Evolutionary conservation across 2,797 vertebrate species (phyloP), one percentile per base, ranked within the genome.

Genomic region (Rhinogobio ventralis): DNA sequence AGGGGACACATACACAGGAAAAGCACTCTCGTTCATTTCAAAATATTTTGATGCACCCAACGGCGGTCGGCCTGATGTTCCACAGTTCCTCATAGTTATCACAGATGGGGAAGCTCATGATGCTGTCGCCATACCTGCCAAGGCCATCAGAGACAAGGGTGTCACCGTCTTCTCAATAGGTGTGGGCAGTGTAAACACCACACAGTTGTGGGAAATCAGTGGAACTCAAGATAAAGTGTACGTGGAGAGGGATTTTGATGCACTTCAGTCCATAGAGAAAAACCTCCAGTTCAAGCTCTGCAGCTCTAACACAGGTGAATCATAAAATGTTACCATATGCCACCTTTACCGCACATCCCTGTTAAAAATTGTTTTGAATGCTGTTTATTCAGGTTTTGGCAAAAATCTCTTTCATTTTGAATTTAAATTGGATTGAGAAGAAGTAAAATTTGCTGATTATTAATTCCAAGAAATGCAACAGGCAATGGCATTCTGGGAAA

Each of bases 31-130:
- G 0, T 85, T 79, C 17, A 53, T 92, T 30, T 86, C 90, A 0
- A 2, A 87, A 85, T 90, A 92, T 73, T 94, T 93, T 66, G 90
- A 91, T 51, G 2, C 49, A 30, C 0, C 42, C 11, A 3, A 17
- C 9, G 92, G 94, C 80, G 92, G 94, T 5, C 86, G 96, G 33
- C 87, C 93, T 0, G 28, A 73, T 0, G 84, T 95, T 67, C 94
- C 89, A 23, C 95, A 96, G 90, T 92, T 95, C 75, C 90, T 97
- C 39, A 91, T 98, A 15, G 88, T 97, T 45, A 93, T 97, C 66
- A 97, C 97, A 0, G 97, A 97, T 2, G 97, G 96, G 0, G 90
- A 89, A 72, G 92, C 96, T 6, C 89, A 95, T 1, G 97, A 97
- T 81, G 66, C 87, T 0, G 95, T 97, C 10, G 86, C 49, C 68